Evolutionary conservation across 1,140 invertebrate genomes (phyloP), one percentile per base, ranked within the genome.

Genomic region (Bombus huntii): DNA sequence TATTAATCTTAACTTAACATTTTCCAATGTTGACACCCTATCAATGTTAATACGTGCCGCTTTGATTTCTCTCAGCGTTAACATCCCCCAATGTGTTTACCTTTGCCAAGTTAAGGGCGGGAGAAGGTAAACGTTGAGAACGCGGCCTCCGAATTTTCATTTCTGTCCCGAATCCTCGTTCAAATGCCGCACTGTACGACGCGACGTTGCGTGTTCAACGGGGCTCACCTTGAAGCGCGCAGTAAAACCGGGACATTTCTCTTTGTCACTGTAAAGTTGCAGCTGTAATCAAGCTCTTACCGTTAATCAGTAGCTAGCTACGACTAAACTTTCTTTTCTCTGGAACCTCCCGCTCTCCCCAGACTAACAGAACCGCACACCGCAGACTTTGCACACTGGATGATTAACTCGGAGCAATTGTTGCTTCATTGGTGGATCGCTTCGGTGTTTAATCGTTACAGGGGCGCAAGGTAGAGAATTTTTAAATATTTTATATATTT

Each of bases 171-270:
- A 53, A 53, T 53, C 47, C 5, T 53, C 47, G 47, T 53, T 53
- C 47, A 2, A 53, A 53, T 53, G 47, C 47, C 47, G 47, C 47
- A 53, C 47, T 8, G 57, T 62, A 31, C 70, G 28, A n/a, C 59
- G 66, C 72, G 57, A 34, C 71, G 59, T 89, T 85, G 88, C 89
- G 87, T 89, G 88, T 53, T 83, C 34, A 47, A 76, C 62, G 31
- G 39, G 66, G 62, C 37, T 90, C 83, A 87, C 89, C 89, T 90
- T 90, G 88, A 88, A 88, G 89, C 31, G 75, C 71, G 72, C 81
- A n/a, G 77, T 66, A 65, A 85, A 77, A 87, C 70, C 68, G 62
- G 79, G 70, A 85, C 80, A 88, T 90, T 88, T 76, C 82, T 86
- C 75, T 87, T 87, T 83, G 89, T 90, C 88, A 80, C 47, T 78